Percentiles rank a stretch among this genome's conserved stretches.
These are phyloP conservation scores for Bellardia pandia DNA, from an alignment of 2,888 invertebrate genomes.

Conservation along the genomic window DNA sequence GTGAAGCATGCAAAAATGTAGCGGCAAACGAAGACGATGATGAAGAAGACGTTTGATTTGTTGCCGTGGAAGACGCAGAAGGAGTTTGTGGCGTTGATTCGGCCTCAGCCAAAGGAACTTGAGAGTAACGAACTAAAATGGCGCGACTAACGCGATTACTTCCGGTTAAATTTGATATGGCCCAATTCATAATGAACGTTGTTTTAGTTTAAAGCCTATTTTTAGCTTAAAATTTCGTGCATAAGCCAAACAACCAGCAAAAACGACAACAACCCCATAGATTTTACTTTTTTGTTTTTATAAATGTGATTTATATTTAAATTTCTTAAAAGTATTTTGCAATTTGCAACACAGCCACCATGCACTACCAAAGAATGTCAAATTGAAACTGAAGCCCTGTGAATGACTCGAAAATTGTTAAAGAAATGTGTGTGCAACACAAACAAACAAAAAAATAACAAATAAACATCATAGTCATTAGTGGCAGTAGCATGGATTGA, in stretches of 20 bases:
- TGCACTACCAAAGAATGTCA: constrained; percentile 72
- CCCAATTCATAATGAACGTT: constrained; percentile 82
- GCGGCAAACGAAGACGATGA: constrained; percentile 78
- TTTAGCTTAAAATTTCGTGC: constrained; percentile 46
- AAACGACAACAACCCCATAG: constrained; percentile 38
- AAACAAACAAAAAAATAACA: constrained; percentile 33
- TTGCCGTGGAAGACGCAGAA: constrained; percentile 73
- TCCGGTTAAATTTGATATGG: constrained; percentile 83
- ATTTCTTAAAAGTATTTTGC: constrained; percentile 20
- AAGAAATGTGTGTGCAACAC: constrained; percentile 69
- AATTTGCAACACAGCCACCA: constrained; percentile 56
- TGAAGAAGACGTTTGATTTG: constrained; percentile 64
- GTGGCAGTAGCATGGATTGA: constrained; percentile 63
- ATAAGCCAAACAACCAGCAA: constrained; percentile 6
- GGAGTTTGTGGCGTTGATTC: constrained; percentile 79
- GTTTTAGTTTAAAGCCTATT: constrained; percentile 5
- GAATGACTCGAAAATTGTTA: constrained; percentile 70
- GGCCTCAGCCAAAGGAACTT: constrained; percentile 80
- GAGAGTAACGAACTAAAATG: constrained; percentile 83
- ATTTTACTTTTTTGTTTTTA: constrained; percentile 20
- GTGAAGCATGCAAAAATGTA: constrained; percentile 78
- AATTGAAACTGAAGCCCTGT: constrained; percentile 74
- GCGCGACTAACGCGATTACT: constrained; percentile 84
- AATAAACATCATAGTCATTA: constrained; percentile 69
- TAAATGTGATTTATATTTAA: constrained; percentile 38